Evolutionary conservation across 1,140 invertebrate species (phyloP).

Genomic region (Radopholus similis): DNA sequence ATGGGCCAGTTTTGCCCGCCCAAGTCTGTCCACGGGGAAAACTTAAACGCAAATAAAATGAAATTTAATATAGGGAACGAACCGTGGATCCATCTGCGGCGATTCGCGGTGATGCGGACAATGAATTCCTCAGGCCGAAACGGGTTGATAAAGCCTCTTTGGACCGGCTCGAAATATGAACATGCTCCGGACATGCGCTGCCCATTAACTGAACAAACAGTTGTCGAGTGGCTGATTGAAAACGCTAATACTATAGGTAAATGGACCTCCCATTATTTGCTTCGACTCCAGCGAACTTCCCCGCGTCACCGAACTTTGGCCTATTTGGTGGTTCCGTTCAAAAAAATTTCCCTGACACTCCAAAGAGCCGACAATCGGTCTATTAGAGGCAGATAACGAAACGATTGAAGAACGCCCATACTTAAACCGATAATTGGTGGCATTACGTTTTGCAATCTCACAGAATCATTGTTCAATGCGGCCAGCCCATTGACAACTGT

Average conservation of each 20-base stretch:
- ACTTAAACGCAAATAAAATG: constrained; percentile 59
- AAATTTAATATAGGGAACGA: background rate
- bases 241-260: background rate
- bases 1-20: constrained; percentile 46
- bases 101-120: constrained; percentile 90
- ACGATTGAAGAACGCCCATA: constrained; percentile 11
- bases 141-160: constrained; percentile 14
- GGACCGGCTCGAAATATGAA: constrained; percentile 14
- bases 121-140: constrained; percentile 74
- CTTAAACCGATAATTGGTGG: background rate
- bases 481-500: background rate
- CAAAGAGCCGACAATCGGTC: constrained; percentile 24
- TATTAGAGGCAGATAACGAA: constrained; percentile 1
- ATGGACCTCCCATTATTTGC: background rate
- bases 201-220: constrained; percentile 10
- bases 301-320: background rate
- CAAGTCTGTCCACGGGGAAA: constrained; percentile 79
- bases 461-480: too few species aligned
- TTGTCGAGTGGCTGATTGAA: background rate
- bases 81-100: constrained; percentile 90
- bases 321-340: constrained; percentile 16
- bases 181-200: constrained; percentile 20
- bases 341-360: constrained; percentile 21
- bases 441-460: too few species aligned
- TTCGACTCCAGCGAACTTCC: constrained; percentile 24